Evolutionary conservation across 1,140 invertebrate species (phyloP).

Genomic region (Drosophila nigromelanica): DNA sequence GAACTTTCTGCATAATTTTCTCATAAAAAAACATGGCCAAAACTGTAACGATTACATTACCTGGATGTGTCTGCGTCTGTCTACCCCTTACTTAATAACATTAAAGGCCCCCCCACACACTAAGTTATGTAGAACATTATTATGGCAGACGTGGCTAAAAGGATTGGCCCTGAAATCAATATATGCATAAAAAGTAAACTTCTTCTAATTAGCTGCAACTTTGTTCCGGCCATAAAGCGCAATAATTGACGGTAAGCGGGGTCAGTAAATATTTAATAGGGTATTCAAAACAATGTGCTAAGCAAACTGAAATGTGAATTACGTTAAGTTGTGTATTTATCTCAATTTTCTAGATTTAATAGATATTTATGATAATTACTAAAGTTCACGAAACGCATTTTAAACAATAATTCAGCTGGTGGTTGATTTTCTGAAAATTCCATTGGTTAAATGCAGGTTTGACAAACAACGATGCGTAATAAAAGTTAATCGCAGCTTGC

Average conservation of each 20-base stretch:
- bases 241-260: too few species aligned
- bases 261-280: not conserved
- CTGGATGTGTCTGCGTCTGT: slow-evolving; percentile 34
- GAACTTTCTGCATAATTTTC: slow-evolving; percentile 73
- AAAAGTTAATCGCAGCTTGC: not conserved
- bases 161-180: slow-evolving; percentile 28
- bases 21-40: slow-evolving; percentile 71
- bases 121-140: slow-evolving; percentile 3
- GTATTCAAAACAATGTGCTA: too few species aligned
- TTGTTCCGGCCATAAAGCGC: not conserved
- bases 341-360: not conserved
- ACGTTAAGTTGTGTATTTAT: too few species aligned
- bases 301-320: too few species aligned
- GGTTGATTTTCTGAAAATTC: slow-evolving; percentile 1
- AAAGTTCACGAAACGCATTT: too few species aligned
- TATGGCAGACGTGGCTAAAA: slow-evolving; percentile 10
- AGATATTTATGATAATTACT: not conserved
- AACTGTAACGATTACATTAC: slow-evolving; percentile 68
- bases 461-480: not conserved
- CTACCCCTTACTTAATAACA: not conserved
- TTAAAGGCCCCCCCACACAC: slow-evolving; percentile 37
- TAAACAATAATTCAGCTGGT: too few species aligned
- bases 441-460: not conserved
- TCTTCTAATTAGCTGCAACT: not conserved
- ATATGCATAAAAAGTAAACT: not conserved